Evolutionary conservation across 2,113 vertebrate genomes (phyloP).

Genomic region (Ictidomys tridecemlineatus): DNA sequence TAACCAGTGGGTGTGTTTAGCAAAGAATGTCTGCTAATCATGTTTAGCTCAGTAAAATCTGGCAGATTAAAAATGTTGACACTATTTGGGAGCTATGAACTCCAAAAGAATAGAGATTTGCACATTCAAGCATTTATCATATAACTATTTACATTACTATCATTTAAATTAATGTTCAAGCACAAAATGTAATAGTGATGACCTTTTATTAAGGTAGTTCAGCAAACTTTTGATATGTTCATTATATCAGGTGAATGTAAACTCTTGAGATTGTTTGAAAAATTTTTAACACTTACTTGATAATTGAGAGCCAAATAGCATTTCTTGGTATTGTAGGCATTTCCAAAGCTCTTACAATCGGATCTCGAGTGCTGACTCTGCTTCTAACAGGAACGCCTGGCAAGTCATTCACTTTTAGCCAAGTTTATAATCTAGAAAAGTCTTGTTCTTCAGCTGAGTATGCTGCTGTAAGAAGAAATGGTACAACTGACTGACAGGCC

Average conservation of each 20-base stretch:
- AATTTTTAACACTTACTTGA: not conserved
- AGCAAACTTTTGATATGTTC: not conserved
- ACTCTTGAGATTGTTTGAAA: not conserved
- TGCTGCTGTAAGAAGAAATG: not conserved
- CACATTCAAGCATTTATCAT: not conserved
- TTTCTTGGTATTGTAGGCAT: not conserved
- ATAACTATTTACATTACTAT: not conserved
- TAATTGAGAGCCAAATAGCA: not conserved
- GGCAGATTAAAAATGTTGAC: conserved; percentile 44
- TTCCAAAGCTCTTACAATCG: not conserved
- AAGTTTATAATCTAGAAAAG: not conserved
- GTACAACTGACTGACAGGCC: too few relatives aligned
- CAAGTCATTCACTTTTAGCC: not conserved
- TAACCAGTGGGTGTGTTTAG: conserved; percentile 80
- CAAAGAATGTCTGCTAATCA: conserved; percentile 74
- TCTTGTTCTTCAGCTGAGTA: not conserved
- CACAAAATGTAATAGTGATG: not conserved
- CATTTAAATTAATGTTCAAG: not conserved
- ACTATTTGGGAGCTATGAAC: not conserved
- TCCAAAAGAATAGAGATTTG: not conserved
- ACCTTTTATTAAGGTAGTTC: not conserved
- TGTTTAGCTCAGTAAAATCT: conserved; percentile 71
- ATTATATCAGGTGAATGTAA: not conserved
- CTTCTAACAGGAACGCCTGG: not conserved
- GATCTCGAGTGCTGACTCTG: not conserved